Evolutionary conservation across 2,797 vertebrate genomes (phyloP).

Genomic region (Sebastes minor): DNA sequence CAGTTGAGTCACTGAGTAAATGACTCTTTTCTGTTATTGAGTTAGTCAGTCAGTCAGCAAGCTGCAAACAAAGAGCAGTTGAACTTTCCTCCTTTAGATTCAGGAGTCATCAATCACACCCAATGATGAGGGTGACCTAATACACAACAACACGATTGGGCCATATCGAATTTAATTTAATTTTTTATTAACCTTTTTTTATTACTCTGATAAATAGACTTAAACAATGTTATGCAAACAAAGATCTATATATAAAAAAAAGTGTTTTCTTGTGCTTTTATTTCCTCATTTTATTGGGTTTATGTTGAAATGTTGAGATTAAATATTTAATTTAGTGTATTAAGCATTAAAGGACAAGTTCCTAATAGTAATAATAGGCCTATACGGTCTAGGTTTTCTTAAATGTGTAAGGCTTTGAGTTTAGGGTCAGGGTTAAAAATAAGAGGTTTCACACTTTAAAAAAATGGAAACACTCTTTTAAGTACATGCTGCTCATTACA

Average conservation of each 20-base stretch:
- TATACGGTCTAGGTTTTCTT: neutral
- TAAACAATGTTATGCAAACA: neutral
- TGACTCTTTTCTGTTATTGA: conserved; percentile 48
- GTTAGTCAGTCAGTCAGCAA: conserved; percentile 46
- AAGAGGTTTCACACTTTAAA: too few species aligned
- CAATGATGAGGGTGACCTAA: neutral
- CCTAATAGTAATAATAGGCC: neutral
- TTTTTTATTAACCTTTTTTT: neutral
- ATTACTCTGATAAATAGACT: neutral
- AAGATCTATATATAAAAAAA: neutral
- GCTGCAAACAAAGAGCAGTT: conserved; percentile 49
- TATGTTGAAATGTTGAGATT: neutral
- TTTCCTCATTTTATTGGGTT: neutral
- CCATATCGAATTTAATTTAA: neutral
- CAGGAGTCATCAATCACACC: conserved; percentile 30
- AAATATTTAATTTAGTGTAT: neutral
- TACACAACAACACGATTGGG: neutral
- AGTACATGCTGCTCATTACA: too few species aligned
- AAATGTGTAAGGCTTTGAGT: neutral
- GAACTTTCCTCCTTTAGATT: conserved; percentile 8
- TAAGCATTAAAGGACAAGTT: neutral
- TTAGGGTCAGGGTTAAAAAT: neutral
- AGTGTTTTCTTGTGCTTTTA: neutral
- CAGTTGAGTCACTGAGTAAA: conserved; percentile 39
- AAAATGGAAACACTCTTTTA: too few species aligned